A percentile compares a stretch with the other conserved stretches of the same genome.
Conservation (phyloP, 1,140 invertebrate species). For the Lepidurus apus region DNA sequence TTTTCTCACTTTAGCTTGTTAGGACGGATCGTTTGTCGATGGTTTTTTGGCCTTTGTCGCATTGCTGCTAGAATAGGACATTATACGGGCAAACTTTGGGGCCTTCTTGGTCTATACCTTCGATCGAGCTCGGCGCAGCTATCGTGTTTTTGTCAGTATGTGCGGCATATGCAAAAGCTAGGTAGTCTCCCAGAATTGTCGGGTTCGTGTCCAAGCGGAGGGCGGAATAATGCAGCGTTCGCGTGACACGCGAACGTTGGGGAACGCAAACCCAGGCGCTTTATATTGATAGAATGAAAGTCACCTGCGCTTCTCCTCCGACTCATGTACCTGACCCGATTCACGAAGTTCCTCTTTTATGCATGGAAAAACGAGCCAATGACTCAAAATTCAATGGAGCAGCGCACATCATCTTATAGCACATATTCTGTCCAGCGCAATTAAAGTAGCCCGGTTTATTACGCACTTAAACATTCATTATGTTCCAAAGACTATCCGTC, state of each 20-base stretch:
- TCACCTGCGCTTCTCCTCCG: not conserved
- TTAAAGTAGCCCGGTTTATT: too few species aligned
- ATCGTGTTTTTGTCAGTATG: not conserved
- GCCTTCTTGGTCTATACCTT: not conserved
- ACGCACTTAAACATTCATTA: too few species aligned
- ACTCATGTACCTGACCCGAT: too few species aligned
- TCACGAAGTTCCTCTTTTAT: not conserved
- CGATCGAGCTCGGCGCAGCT: not conserved
- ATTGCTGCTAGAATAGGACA: not conserved
- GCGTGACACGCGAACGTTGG: constrained; percentile 3
- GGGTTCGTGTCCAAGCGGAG: not conserved
- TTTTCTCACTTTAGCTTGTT: too few species aligned
- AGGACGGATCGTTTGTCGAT: not conserved
- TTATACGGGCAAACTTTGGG: not conserved
- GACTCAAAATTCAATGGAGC: too few species aligned
- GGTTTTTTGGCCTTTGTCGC: not conserved
- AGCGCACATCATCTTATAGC: too few species aligned
- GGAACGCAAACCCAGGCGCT: not conserved
- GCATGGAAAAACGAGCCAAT: not conserved
- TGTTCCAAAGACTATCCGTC: too few species aligned
- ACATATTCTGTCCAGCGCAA: too few species aligned
- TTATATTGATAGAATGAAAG: constrained; percentile 19
- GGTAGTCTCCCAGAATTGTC: not conserved
- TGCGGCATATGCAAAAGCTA: not conserved
- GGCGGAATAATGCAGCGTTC: constrained; percentile 16